phyloP scores from a whole-genome alignment of 2,113 vertebrate species.

The Tyto alba region DNA sequence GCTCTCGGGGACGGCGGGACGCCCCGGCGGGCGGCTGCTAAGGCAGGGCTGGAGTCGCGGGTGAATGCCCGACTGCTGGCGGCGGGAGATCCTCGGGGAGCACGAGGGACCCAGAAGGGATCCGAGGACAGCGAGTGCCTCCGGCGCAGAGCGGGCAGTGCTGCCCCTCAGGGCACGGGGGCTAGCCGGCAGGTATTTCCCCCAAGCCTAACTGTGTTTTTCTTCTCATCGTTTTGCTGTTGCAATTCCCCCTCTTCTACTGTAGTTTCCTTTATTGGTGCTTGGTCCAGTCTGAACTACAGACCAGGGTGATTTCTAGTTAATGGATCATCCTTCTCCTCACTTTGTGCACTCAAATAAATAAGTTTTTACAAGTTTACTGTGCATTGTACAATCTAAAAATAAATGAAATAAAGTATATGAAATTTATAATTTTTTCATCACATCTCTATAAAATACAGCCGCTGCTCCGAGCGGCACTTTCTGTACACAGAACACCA shows the following conservation, averaged over 20 bases:
- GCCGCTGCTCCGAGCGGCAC: constrained; percentile 9
- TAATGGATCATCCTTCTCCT: neutral
- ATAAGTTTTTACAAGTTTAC: constrained; percentile 54
- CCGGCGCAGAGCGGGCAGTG: fast-evolving
- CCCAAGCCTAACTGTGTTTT: neutral
- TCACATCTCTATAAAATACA: constrained; percentile 61
- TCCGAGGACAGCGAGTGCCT: neutral
- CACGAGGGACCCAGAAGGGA: neutral
- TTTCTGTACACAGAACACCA: constrained; percentile 51
- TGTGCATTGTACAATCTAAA: constrained; percentile 66
- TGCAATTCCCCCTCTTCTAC: neutral
- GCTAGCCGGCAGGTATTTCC: neutral
- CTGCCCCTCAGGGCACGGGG: neutral
- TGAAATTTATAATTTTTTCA: constrained; percentile 42
- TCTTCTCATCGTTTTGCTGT: neutral
- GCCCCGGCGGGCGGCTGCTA: neutral
- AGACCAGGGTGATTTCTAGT: neutral
- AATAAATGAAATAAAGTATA: constrained; percentile 58
- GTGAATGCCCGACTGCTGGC: neutral
- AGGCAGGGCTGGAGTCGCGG: neutral
- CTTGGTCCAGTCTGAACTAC: neutral
- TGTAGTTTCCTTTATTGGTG: neutral
- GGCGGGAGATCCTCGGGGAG: neutral
- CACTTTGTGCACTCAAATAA: constrained; percentile 58
- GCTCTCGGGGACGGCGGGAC: neutral